A percentile compares a stretch with the other conserved stretches of the same genome.
Conservation (phyloP, 2,113 vertebrate genomes). For the Forbesichthys papilliferus region DNA sequence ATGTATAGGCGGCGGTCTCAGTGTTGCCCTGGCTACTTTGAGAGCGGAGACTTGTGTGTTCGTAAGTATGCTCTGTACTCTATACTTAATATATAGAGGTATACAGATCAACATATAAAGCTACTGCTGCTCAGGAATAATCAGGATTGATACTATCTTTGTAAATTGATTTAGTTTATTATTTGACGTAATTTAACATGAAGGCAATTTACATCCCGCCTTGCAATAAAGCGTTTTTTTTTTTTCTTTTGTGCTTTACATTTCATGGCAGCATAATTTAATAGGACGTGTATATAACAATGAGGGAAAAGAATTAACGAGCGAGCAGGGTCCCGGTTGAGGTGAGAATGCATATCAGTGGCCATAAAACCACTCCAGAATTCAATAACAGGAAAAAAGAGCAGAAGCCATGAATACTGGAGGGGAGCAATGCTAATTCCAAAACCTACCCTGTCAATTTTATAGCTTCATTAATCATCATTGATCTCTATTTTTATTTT, state of each 20-base stretch:
- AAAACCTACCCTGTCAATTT: constrained; percentile 49
- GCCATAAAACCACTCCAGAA: constrained; percentile 59
- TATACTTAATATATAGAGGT: constrained; percentile 20
- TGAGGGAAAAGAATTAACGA: constrained; percentile 65
- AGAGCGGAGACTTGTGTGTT: constrained; percentile 93
- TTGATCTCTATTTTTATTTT: constrained; percentile 58
- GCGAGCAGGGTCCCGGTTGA: constrained; percentile 51
- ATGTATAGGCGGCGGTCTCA: constrained; percentile 98
- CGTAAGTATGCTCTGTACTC: constrained; percentile 80
- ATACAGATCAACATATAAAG: constrained; percentile 18
- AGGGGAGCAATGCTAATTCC: constrained; percentile 51
- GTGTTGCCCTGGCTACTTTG: constrained; percentile 97
- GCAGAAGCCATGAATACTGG: constrained; percentile 50
- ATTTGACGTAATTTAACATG: constrained; percentile 32
- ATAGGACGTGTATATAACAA: constrained; percentile 71
- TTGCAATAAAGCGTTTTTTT: constrained; percentile 23
- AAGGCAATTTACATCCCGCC: constrained; percentile 30
- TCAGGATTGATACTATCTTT: constrained; percentile 14
- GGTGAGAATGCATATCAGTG: constrained; percentile 41
- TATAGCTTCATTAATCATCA: constrained; percentile 54
- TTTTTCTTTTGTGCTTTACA: constrained; percentile 8
- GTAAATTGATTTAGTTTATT: constrained; percentile 33
- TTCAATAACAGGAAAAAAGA: constrained; percentile 62
- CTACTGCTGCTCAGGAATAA: constrained; percentile 8
- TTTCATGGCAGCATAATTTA: constrained; percentile 55